These are phyloP conservation scores for Drosophila hydei DNA, from an alignment of 1,140 invertebrate genomes.

Conservation along the genomic window DNA sequence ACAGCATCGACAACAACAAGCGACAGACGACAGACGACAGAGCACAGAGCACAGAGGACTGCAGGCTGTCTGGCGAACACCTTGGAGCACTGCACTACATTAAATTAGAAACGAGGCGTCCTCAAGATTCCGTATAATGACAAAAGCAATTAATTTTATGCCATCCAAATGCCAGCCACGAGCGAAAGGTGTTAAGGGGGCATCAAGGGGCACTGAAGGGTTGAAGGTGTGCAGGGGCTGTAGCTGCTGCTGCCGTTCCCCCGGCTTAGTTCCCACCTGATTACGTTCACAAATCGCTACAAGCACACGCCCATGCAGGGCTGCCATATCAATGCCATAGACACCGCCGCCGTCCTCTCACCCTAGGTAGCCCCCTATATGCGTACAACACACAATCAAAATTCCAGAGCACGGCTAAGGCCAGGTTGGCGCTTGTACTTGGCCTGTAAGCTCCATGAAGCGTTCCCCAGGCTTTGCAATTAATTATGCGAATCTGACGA, in stretches of 20 bases:
- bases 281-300: conserved; percentile 82
- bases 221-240: conserved; percentile 18
- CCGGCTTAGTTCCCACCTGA: conserved; percentile 44
- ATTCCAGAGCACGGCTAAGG: conserved; percentile 67
- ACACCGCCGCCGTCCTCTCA: neutral
- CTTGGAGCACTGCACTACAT: conserved; percentile 61
- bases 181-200: conserved; percentile 44
- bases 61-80: conserved; percentile 16
- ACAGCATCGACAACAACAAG: conserved; percentile 60
- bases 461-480: conserved; percentile 72
- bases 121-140: conserved; percentile 83
- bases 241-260: neutral
- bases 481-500: conserved; percentile 83
- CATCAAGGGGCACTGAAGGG: neutral
- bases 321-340: conserved; percentile 47
- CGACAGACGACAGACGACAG: conserved; percentile 2
- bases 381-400: conserved; percentile 74
- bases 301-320: conserved; percentile 35
- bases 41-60: conserved; percentile 2
- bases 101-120: conserved; percentile 80
- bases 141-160: conserved; percentile 84
- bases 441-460: conserved; percentile 41
- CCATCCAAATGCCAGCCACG: conserved; percentile 61
- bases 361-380: neutral
- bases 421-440: conserved; percentile 50